Evolutionary conservation across 2,888 invertebrate genomes (phyloP), one percentile per base, ranked within the genome.

Genomic region (Gerosis bhagava): DNA sequence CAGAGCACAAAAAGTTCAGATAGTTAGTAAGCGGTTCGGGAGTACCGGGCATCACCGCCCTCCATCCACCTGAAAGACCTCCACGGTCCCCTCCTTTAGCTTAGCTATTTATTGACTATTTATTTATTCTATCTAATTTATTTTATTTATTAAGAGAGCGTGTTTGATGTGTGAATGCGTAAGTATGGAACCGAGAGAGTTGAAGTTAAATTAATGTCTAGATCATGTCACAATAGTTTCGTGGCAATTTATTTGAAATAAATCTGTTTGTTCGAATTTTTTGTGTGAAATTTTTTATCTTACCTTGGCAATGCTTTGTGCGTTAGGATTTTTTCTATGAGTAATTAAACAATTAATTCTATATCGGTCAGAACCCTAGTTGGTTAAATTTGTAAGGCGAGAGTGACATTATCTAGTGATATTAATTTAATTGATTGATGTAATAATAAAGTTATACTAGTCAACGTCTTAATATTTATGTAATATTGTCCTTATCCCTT

Each of bases 131-230:
- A 88, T 84, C 83, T 88, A 82, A 86, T 87, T 83, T 91, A 87
- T 89, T 89, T 90, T 77, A 90, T 89, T 90, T 90, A 90, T 90
- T 90, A 89, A 90, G 90, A 90, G 87, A 73, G 88, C 74, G 79
- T 79, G 87, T 69, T 71, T 82, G 86, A 79, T 70, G 87, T 80
- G 81, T 86, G 88, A 81, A 83, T 73, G 87, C 77, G 84, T 80
- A 77, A 77, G 86, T 77, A 82, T 86, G 83, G 73, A 82, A 76
- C 68, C 72, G 73, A 78, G 73, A 77, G 75, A 80, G 77, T 78
- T 88, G 82, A 89, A 89, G 78, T 79, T 88, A 83, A 89, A 89
- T 89, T 89, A 88, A 89, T 88, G 83, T 89, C 89, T 89, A 89
- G 89, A 89, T 88, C 79, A 84, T 89, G 89, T 89, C 89, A 89